Conservation (phyloP, 23 tunicate genomes). For the Clavelina lepadiformis region DNA sequence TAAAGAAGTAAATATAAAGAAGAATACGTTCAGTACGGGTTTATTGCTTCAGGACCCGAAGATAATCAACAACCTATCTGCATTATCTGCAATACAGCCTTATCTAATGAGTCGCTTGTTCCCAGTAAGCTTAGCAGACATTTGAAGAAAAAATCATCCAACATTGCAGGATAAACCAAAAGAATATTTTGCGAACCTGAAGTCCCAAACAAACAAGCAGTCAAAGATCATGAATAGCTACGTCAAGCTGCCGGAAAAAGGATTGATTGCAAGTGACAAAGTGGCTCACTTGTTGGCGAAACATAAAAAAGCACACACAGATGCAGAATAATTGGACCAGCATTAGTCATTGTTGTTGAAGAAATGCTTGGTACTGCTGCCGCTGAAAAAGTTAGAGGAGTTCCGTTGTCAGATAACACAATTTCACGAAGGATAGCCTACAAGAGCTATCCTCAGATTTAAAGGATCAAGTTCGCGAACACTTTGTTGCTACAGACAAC, state of each 20-base stretch:
- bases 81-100: constrained; percentile 63
- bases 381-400: constrained; percentile 35
- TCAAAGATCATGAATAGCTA: constrained; percentile 1
- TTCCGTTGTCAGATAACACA: constrained; percentile 29
- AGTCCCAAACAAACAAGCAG: constrained; percentile 28
- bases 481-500: constrained; percentile 32
- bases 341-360: constrained; percentile 49
- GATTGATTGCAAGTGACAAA: too few species aligned
- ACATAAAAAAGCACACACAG: constrained; percentile 38
- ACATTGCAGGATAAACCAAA: constrained; percentile 18
- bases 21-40: constrained; percentile 52
- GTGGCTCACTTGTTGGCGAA: too few species aligned
- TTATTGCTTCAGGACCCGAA: constrained; percentile 47
- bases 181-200: constrained; percentile 14
- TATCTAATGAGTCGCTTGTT: constrained; percentile 65
- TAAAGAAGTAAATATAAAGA: constrained; percentile 41
- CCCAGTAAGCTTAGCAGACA: constrained; percentile 60
- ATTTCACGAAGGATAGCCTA: too few species aligned
- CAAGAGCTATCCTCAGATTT: too few species aligned
- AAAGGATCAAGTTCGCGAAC: constrained; percentile 51
- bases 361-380: constrained; percentile 39
- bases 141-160: constrained; percentile 38
- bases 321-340: constrained; percentile 42
- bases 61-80: constrained; percentile 52
- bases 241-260: too few species aligned